These are phyloP conservation scores for Spodoptera litura DNA, from an alignment of 1,140 invertebrate genomes.

Conservation along the genomic window DNA sequence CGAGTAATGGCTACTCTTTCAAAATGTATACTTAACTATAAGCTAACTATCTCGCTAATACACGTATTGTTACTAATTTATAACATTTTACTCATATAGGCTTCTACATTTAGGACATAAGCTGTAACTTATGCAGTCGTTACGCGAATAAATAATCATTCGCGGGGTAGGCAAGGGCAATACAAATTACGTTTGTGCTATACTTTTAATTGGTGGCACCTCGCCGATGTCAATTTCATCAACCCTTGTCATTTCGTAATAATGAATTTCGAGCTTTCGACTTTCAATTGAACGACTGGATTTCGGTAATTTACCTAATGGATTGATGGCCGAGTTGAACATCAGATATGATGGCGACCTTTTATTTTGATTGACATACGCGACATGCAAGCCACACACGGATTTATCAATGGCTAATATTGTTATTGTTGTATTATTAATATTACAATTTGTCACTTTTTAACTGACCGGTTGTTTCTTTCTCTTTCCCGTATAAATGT, in stretches of 20 bases:
- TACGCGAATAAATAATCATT: neutral
- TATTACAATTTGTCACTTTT: too few relatives aligned
- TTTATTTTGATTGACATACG: conserved; percentile 39
- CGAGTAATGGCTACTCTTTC: too few relatives aligned
- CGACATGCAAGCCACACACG: neutral
- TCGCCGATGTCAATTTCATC: conserved; percentile 37
- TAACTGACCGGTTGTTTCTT: too few relatives aligned
- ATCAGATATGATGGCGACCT: conserved; percentile 20
- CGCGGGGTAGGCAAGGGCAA: neutral
- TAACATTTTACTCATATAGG: too few relatives aligned
- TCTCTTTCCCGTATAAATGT: too few relatives aligned
- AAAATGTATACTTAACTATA: too few relatives aligned
- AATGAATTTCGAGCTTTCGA: conserved; percentile 27
- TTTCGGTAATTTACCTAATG: conserved; percentile 36
- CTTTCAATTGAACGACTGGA: conserved; percentile 9
- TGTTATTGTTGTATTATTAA: neutral
- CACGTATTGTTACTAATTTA: too few relatives aligned
- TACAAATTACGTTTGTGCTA: neutral
- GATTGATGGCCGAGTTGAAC: conserved; percentile 33
- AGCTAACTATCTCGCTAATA: too few relatives aligned
- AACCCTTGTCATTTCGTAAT: conserved; percentile 7
- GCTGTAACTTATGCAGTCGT: too few relatives aligned
- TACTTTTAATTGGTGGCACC: conserved; percentile 32
- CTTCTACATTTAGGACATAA: too few relatives aligned
- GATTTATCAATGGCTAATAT: neutral